Evolutionary conservation across 2,797 vertebrate genomes (phyloP).

Genomic region (Sphenodon punctatus): DNA sequence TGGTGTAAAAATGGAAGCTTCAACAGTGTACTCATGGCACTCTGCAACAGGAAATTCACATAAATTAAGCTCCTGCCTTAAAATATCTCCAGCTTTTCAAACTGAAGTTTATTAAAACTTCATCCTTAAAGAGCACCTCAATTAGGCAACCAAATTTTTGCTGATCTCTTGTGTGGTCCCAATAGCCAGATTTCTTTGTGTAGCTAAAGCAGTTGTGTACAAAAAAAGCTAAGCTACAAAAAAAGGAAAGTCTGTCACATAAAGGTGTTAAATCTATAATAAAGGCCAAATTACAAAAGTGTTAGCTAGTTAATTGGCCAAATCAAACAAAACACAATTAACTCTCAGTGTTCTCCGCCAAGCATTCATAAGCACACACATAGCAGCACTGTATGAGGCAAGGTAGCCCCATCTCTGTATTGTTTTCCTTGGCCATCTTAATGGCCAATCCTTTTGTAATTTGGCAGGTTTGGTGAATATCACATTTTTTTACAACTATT

Average conservation of each 20-base stretch:
- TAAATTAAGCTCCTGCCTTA: neutral
- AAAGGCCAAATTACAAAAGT: neutral
- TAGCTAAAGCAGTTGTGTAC: neutral
- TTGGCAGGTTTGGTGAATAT: neutral
- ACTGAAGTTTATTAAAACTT: neutral
- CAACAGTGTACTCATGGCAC: neutral
- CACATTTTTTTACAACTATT: neutral
- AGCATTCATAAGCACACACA: neutral
- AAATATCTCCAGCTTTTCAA: neutral
- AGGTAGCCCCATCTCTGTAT: neutral
- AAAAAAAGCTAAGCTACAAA: neutral
- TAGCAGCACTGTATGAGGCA: neutral
- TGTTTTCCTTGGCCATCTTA: neutral
- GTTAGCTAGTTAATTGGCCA: neutral
- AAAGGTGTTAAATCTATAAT: neutral
- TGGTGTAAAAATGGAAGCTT: neutral
- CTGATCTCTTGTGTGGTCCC: neutral
- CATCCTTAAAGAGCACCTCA: neutral
- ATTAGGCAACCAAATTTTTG: neutral
- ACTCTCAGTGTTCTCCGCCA: neutral
- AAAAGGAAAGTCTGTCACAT: neutral
- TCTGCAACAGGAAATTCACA: neutral
- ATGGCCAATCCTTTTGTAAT: neutral
- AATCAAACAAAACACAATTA: neutral
- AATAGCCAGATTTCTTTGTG: neutral